phyloP scores from a whole-genome alignment of 2,888 invertebrate species.

The Noctua janthina region DNA sequence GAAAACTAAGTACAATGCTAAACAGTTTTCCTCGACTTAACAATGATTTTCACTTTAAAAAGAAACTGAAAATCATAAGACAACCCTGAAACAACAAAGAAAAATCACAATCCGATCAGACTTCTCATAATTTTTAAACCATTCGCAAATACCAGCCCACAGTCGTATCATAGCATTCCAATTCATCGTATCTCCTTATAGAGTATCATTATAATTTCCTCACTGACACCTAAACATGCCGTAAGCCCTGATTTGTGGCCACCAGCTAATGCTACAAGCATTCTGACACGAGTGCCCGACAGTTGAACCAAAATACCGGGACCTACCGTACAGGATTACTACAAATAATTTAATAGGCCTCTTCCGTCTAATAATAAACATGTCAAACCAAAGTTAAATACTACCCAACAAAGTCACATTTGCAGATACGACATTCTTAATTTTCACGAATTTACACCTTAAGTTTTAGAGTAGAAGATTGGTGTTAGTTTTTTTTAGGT shows the following conservation, averaged over 20 bases:
- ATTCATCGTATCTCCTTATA: constrained; percentile 53
- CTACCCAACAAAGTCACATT: constrained; percentile 74
- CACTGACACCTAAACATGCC: constrained; percentile 80
- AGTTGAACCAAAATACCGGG: constrained; percentile 84
- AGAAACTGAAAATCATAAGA: neutral
- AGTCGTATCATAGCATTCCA: constrained; percentile 39
- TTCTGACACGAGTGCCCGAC: constrained; percentile 78
- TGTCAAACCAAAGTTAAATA: constrained; percentile 87
- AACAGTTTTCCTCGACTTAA: neutral
- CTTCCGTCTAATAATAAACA: constrained; percentile 89
- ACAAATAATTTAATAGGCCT: constrained; percentile 88
- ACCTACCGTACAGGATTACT: constrained; percentile 85
- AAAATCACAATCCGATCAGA: neutral
- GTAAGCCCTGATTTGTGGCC: constrained; percentile 79
- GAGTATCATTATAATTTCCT: constrained; percentile 71
- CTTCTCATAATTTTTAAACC: neutral
- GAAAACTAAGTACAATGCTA: neutral
- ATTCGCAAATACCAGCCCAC: constrained; percentile 20
- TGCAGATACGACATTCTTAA: constrained; percentile 50
- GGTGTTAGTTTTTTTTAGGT: constrained; percentile 33
- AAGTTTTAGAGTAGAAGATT: constrained; percentile 55
- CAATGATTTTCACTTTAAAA: neutral
- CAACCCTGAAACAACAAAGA: neutral
- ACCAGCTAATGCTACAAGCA: constrained; percentile 74
- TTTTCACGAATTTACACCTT: constrained; percentile 65